Evolutionary conservation across 2,797 vertebrate genomes (phyloP).

Genomic region (Sebastes taczanowskii): DNA sequence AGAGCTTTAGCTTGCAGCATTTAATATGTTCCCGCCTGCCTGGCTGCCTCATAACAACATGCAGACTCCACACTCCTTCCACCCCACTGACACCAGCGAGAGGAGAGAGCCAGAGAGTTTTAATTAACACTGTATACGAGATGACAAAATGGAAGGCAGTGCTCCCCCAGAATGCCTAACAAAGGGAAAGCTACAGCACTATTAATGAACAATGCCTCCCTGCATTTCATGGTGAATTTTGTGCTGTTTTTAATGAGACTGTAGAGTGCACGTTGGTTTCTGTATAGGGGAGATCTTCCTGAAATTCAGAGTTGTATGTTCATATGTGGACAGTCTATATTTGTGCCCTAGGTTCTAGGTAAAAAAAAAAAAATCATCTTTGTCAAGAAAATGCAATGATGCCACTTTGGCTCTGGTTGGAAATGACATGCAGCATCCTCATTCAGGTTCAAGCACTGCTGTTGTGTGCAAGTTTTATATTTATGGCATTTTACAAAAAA

Average conservation of each 20-base stretch:
- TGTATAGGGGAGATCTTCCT: background rate
- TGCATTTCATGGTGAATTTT: slow-evolving; percentile 22
- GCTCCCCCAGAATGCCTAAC: slow-evolving; percentile 42
- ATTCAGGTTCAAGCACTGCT: background rate
- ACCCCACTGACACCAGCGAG: slow-evolving; percentile 64
- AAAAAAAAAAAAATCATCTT: background rate
- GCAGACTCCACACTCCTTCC: slow-evolving; percentile 72
- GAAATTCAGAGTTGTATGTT: background rate
- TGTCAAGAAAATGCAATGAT: background rate
- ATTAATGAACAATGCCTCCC: slow-evolving; percentile 37
- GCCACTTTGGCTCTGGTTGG: background rate
- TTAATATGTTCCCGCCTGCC: slow-evolving; percentile 53
- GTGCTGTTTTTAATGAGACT: slow-evolving; percentile 36
- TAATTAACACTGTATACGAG: slow-evolving; percentile 73
- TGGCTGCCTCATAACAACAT: slow-evolving; percentile 61
- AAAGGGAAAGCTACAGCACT: slow-evolving; percentile 39
- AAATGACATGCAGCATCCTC: background rate
- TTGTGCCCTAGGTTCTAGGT: background rate
- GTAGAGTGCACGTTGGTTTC: background rate
- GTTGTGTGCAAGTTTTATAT: background rate
- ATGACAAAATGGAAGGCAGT: slow-evolving; percentile 60
- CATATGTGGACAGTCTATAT: background rate
- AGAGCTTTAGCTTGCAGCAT: slow-evolving; percentile 59
- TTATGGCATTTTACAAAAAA: background rate
- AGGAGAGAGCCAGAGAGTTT: slow-evolving; percentile 58